Percentiles rank a stretch among this genome's conserved stretches.
These are phyloP conservation scores for Ctenodactylus gundi DNA, from an alignment of 2,113 vertebrate genomes.

Conservation along the genomic window DNA sequence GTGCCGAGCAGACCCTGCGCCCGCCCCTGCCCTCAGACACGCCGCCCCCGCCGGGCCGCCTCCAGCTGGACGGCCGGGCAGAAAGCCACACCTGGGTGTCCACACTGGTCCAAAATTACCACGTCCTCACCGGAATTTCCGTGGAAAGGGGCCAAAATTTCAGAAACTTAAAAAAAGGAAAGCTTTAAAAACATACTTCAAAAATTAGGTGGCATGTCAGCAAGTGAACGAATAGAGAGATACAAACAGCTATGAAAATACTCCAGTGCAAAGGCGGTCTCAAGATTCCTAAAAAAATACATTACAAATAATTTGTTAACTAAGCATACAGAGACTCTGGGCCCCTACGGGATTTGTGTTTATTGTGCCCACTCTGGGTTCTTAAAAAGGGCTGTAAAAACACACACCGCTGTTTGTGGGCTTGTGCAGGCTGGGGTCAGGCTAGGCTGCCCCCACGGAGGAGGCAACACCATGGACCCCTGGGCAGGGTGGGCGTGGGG, in stretches of 20 bases:
- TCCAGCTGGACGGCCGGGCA: background rate
- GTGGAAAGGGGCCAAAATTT: slow-evolving; percentile 75
- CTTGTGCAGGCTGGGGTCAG: slow-evolving; percentile 58
- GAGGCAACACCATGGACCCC: background rate
- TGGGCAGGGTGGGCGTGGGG: background rate
- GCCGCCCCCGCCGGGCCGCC: background rate
- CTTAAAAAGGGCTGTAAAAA: slow-evolving; percentile 78
- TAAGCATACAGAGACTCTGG: slow-evolving; percentile 81
- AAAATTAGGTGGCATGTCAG: slow-evolving; percentile 83
- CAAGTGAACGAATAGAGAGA: slow-evolving; percentile 82
- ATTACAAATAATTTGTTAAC: slow-evolving; percentile 86
- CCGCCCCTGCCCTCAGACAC: fast-evolving
- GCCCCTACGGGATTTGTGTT: slow-evolving; percentile 76
- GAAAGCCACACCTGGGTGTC: slow-evolving; percentile 52
- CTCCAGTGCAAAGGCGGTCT: slow-evolving; percentile 87
- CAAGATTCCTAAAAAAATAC: slow-evolving; percentile 87
- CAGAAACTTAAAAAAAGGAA: slow-evolving; percentile 83
- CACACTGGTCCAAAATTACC: slow-evolving; percentile 76
- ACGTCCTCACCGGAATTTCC: slow-evolving; percentile 74
- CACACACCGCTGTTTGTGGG: slow-evolving; percentile 78
- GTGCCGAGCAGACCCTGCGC: background rate
- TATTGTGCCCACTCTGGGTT: slow-evolving; percentile 74
- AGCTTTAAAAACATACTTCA: slow-evolving; percentile 83
- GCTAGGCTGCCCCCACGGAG: background rate
- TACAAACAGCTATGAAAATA: slow-evolving; percentile 90